Conservation (phyloP, 2,888 invertebrate species). For the Rambutsinella grinnellia region DNA sequence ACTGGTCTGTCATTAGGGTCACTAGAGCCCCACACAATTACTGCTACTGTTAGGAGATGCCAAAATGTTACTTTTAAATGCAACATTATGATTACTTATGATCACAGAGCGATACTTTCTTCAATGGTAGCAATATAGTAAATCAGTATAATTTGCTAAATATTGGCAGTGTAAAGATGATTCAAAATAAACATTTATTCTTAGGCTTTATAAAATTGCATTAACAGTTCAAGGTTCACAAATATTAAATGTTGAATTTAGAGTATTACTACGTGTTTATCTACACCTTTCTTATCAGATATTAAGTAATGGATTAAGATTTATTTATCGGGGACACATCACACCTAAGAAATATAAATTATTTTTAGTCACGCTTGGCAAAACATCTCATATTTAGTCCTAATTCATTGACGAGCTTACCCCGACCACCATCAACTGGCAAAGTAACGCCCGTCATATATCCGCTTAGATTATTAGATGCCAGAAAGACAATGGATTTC, state of each 20-base stretch:
- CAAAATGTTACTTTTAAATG: too few relatives aligned
- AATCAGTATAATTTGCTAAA: slow-evolving; percentile 3
- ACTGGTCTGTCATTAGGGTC: slow-evolving; percentile 22
- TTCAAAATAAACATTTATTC: too few relatives aligned
- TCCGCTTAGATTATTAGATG: slow-evolving; percentile 80
- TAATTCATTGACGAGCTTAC: too few relatives aligned
- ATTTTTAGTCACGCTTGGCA: background rate
- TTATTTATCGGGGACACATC: slow-evolving; percentile 38
- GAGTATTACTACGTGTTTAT: background rate
- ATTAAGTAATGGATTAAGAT: slow-evolving; percentile 1
- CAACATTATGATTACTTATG: too few relatives aligned
- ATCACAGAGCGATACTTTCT: too few relatives aligned
- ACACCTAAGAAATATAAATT: slow-evolving; percentile 26
- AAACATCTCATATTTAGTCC: background rate
- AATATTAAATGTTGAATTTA: background rate
- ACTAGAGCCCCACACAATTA: background rate
- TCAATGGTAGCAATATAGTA: too few relatives aligned
- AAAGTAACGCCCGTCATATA: slow-evolving; percentile 73
- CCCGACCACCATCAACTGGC: slow-evolving; percentile 94
- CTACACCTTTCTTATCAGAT: background rate
- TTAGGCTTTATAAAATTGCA: slow-evolving; percentile 1
- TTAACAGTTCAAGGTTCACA: background rate
- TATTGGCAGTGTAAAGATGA: background rate
- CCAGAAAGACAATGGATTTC: slow-evolving; percentile 89
- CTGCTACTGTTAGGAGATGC: background rate